Percentiles rank a stretch among this genome's conserved stretches.
Conservation (phyloP, 2,888 invertebrate species). For the Chironomus tentans region DNA sequence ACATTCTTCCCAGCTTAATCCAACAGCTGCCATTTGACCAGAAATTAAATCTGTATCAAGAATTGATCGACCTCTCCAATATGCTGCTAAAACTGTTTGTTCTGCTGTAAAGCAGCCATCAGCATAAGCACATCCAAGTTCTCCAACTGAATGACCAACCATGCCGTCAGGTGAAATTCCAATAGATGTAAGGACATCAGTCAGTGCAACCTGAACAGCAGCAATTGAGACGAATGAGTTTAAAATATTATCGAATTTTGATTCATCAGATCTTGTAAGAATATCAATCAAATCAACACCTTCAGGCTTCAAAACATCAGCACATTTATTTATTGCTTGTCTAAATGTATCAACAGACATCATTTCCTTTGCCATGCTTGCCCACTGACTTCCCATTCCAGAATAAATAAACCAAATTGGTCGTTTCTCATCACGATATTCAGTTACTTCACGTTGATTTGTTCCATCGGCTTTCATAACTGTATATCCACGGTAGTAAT, state of each 20-base stretch:
- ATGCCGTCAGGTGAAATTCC: constrained; percentile 88
- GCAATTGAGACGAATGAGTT: constrained; percentile 91
- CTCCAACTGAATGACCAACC: constrained; percentile 74
- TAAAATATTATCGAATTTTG: constrained; percentile 74
- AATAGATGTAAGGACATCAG: constrained; percentile 67
- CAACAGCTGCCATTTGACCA: constrained; percentile 90
- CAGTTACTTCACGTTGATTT: constrained; percentile 45
- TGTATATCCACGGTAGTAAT: constrained; percentile 72
- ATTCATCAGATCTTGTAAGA: constrained; percentile 64
- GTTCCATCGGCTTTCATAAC: constrained; percentile 52
- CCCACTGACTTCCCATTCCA: constrained; percentile 98
- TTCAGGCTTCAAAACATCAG: constrained; percentile 65
- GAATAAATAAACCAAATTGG: constrained; percentile 94
- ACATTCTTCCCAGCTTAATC: constrained; percentile 78
- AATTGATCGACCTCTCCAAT: constrained; percentile 82
- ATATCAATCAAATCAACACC: constrained; percentile 76
- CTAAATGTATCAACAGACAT: constrained; percentile 76
- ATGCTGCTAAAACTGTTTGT: constrained; percentile 89
- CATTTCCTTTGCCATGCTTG: constrained; percentile 84
- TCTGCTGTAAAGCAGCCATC: constrained; percentile 91
- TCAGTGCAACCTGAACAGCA: constrained; percentile 92
- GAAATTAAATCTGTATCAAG: constrained; percentile 60
- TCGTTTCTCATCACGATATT: constrained; percentile 51
- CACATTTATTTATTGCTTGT: constrained; percentile 64
- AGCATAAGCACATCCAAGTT: constrained; percentile 84